These are phyloP conservation scores for Rhombomys opimus DNA, from an alignment of 2,113 vertebrate genomes.

Conservation along the genomic window DNA sequence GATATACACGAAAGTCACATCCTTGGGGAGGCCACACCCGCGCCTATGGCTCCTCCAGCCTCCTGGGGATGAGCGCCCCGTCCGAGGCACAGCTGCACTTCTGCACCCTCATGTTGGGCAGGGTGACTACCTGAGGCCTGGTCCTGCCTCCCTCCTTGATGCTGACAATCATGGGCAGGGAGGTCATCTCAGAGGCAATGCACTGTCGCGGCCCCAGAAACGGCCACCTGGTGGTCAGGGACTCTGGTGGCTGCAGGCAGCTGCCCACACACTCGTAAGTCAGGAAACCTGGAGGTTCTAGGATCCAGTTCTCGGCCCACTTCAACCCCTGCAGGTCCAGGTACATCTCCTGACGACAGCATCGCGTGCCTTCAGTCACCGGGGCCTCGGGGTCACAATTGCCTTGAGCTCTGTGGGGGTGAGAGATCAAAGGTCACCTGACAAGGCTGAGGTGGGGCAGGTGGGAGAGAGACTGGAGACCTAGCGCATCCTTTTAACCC, in stretches of 20 bases:
- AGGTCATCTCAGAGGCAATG: neutral
- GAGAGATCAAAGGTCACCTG: constrained; percentile 11
- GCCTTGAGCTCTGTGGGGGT: constrained; percentile 67
- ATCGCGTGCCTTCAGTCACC: neutral
- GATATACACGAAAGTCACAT: neutral
- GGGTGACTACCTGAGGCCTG: constrained; percentile 70
- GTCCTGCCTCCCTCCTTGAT: constrained; percentile 42
- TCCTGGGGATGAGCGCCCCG: constrained; percentile 43
- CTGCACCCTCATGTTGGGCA: constrained; percentile 77
- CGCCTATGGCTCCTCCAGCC: constrained; percentile 76
- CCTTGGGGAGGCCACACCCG: neutral
- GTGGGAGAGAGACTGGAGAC: neutral
- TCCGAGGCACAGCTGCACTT: constrained; percentile 70
- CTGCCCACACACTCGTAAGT: constrained; percentile 72
- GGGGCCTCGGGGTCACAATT: constrained; percentile 48
- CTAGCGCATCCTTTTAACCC: neutral
- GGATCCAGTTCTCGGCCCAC: constrained; percentile 78
- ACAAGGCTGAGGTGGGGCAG: neutral
- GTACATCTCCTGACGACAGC: constrained; percentile 73
- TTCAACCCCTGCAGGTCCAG: constrained; percentile 72
- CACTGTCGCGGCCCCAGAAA: constrained; percentile 65
- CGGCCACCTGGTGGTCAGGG: constrained; percentile 43
- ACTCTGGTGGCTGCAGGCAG: constrained; percentile 55
- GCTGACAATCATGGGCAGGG: constrained; percentile 65
- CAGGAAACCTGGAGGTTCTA: constrained; percentile 77